These are phyloP conservation scores for Clanis bilineata DNA, from an alignment of 2,888 invertebrate species.

Conservation along the genomic window DNA sequence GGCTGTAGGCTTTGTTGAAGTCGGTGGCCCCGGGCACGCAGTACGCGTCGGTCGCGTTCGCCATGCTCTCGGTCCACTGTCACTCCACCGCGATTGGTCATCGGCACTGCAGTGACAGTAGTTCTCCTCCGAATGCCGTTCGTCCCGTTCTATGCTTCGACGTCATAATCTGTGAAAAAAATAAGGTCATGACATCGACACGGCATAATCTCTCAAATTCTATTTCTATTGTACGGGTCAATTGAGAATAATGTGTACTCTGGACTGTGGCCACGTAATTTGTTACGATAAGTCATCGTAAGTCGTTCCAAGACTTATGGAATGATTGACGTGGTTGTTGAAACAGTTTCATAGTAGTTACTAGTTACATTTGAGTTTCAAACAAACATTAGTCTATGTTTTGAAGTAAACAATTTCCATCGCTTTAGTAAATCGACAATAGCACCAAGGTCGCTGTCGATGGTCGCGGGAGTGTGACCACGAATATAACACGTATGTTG, in stretches of 20 bases:
- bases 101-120: conserved; percentile 35
- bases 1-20: conserved; percentile 85
- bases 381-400: conserved; percentile 17
- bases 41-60: conserved; percentile 70
- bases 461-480: conserved; percentile 14
- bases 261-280: conserved; percentile 12
- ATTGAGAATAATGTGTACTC: conserved; percentile 16
- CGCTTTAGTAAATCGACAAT: conserved; percentile 31
- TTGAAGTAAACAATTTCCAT: conserved; percentile 21
- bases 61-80: conserved; percentile 51
- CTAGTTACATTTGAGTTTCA: conserved; percentile 6
- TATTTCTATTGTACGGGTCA: conserved; percentile 17
- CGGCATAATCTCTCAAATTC: conserved; percentile 3
- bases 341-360: neutral
- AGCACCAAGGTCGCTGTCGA: conserved; percentile 33
- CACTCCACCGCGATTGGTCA: conserved; percentile 39
- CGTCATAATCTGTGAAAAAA: conserved; percentile 52
- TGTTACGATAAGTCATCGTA: conserved; percentile 20
- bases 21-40: conserved; percentile 82
- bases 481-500: conserved; percentile 8
- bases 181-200: conserved; percentile 12
- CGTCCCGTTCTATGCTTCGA: conserved; percentile 23
- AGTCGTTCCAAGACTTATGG: conserved; percentile 5
- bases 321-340: conserved; percentile 1
- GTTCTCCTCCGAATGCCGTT: conserved; percentile 22